A percentile compares a stretch with the other conserved stretches of the same genome.
Conservation (phyloP, 2,888 invertebrate genomes). For the Amblyjoppa proteus region DNA sequence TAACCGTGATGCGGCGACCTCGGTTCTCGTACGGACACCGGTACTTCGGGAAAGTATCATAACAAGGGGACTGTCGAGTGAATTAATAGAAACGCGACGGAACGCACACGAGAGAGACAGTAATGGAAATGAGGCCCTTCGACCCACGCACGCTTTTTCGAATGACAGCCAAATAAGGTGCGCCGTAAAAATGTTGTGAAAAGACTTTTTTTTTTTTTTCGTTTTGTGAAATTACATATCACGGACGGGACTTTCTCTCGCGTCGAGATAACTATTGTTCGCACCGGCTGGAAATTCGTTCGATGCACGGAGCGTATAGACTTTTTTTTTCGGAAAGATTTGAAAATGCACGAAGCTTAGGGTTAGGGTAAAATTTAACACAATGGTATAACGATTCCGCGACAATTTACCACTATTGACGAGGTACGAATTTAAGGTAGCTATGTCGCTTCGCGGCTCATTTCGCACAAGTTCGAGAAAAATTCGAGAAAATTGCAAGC, state of each 20-base stretch:
- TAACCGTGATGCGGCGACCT: slow-evolving; percentile 48
- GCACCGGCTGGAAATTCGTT: neutral
- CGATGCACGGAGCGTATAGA: neutral
- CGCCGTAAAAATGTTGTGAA: slow-evolving; percentile 8
- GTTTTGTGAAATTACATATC: neutral
- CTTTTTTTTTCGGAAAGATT: too few species aligned
- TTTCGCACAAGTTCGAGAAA: too few species aligned
- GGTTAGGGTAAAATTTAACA: neutral
- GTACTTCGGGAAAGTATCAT: slow-evolving; percentile 15
- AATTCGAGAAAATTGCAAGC: too few species aligned
- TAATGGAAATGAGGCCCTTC: neutral
- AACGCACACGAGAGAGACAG: neutral
- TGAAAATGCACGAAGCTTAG: too few species aligned
- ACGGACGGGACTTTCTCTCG: slow-evolving; percentile 10
- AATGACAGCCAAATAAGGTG: slow-evolving; percentile 33
- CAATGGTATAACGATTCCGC: too few species aligned
- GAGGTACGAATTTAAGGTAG: neutral
- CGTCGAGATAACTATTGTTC: slow-evolving; percentile 3
- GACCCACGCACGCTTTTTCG: slow-evolving; percentile 9
- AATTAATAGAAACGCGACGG: neutral
- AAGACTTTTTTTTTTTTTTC: neutral
- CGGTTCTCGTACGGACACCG: slow-evolving; percentile 9
- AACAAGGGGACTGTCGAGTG: slow-evolving; percentile 3
- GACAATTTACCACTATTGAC: neutral
- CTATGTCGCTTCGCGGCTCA: too few species aligned